Evolutionary conservation across 1,140 invertebrate species (phyloP), one percentile per base, ranked within the genome.

Genomic region (Trichoplusia ni): DNA sequence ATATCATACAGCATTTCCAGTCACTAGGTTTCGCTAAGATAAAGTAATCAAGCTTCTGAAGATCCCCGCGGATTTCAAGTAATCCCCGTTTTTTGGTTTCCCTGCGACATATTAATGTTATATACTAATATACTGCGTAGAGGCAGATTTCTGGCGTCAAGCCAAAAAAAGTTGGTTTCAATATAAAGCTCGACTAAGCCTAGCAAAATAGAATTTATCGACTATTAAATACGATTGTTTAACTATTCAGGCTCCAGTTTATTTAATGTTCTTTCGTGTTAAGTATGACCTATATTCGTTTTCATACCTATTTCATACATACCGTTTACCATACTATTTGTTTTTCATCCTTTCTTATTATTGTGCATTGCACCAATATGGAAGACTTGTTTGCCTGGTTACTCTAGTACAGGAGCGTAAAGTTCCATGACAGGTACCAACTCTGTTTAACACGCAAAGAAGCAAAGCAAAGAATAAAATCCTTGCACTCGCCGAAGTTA

Each of bases 131-230:
- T 47, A 29, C 31, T 29, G 21, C 23, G 7, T 21, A 42, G 16
- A 11, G 13, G 8, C 13, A 25, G 33, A 37, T 37, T 11, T 33
- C 11, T 53, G 49, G 49, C 49, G 4, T 23, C 13, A 8, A 23
- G 49, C 33, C 49, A 53, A 19, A 53, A 31, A 31, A 23, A 37
- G 49, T 23, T 37, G 33, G 25, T 23, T 53, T 33, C 31, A 53
- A 53, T 53, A 53, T 53, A 23, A 14, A 37, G 11, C 33, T 13
- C 13, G n/a, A 19, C 19, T 31, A 13, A 21, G 49, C 31, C 31
- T 53, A 53, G 31, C 35, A 31, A 53, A 53, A 53, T 18, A 53
- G 13, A 53, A 37, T 53, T 53, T 53, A 53, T 53, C 31, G 49
- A 6, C 33, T 29, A 47, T 47, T 29, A 47, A 47, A 47, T 16